These are phyloP conservation scores for Anthonomus grandis DNA, from an alignment of 1,140 invertebrate genomes.

Conservation along the genomic window DNA sequence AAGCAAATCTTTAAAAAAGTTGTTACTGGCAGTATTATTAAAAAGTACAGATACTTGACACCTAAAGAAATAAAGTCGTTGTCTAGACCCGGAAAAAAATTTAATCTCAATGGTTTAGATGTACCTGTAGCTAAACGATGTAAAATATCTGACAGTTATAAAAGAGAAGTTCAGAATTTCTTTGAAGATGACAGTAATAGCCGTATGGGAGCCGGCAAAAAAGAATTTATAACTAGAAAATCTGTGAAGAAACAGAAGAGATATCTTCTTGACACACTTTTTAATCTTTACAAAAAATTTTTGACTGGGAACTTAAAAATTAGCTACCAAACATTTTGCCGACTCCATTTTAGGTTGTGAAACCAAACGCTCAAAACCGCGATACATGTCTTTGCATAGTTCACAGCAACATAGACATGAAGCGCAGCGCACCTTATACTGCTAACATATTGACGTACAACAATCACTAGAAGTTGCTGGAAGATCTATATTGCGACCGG, in stretches of 20 bases:
- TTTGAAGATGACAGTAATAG: background rate
- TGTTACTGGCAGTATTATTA: background rate
- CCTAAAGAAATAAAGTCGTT: background rate
- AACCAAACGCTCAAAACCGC: background rate
- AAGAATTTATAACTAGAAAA: too few relatives aligned
- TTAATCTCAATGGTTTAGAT: background rate
- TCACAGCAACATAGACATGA: background rate
- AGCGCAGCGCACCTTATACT: too few relatives aligned
- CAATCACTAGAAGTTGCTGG: background rate
- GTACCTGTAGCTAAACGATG: background rate
- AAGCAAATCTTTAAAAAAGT: constrained; percentile 8
- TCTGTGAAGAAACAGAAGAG: too few relatives aligned
- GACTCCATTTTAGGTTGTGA: background rate
- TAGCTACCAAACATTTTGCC: background rate
- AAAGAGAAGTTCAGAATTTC: too few relatives aligned
- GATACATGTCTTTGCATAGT: background rate
- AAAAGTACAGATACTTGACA: constrained; percentile 1
- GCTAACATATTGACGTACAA: background rate
- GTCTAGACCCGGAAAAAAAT: background rate
- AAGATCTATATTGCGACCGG: background rate
- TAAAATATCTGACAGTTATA: too few relatives aligned
- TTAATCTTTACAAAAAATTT: too few relatives aligned
- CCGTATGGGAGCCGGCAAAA: background rate
- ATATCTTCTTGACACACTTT: too few relatives aligned
- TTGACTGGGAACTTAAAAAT: background rate